Conservation (phyloP, 2,888 invertebrate species). For the Ferrisia virgata region DNA sequence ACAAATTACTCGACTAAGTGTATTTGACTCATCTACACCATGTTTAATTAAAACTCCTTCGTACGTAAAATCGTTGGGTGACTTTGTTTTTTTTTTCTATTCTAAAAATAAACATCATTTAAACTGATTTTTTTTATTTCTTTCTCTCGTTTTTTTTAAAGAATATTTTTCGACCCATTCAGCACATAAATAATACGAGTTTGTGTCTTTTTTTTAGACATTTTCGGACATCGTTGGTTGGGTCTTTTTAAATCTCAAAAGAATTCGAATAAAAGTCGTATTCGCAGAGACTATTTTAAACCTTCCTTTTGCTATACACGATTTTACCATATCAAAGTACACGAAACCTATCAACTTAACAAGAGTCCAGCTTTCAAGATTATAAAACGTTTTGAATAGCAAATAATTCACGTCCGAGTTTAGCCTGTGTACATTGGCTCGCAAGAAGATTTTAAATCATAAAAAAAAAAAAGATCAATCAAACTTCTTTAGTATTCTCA, state of each 20-base stretch:
- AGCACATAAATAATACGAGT: not conserved
- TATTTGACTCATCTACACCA: not conserved
- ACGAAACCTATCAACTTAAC: not conserved
- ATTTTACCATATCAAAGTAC: not conserved
- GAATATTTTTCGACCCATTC: not conserved
- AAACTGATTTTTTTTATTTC: not conserved
- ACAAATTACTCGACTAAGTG: not conserved
- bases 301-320: not conserved
- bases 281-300: not conserved
- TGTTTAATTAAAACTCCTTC: not conserved
- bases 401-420: not conserved
- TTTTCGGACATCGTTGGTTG: not conserved
- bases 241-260: not conserved
- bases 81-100: not conserved
- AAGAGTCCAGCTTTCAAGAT: not conserved
- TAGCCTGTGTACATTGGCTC: not conserved
- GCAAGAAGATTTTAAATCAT: not conserved
- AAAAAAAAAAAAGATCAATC: not conserved
- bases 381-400: not conserved
- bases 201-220: not conserved
- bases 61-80: not conserved
- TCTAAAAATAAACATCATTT: not conserved
- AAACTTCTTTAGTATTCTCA: not conserved
- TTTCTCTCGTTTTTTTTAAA: too few relatives aligned
- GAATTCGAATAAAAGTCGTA: not conserved